These are phyloP conservation scores for Geococcyx californianus DNA, from an alignment of 2,113 vertebrate species.

Conservation along the genomic window DNA sequence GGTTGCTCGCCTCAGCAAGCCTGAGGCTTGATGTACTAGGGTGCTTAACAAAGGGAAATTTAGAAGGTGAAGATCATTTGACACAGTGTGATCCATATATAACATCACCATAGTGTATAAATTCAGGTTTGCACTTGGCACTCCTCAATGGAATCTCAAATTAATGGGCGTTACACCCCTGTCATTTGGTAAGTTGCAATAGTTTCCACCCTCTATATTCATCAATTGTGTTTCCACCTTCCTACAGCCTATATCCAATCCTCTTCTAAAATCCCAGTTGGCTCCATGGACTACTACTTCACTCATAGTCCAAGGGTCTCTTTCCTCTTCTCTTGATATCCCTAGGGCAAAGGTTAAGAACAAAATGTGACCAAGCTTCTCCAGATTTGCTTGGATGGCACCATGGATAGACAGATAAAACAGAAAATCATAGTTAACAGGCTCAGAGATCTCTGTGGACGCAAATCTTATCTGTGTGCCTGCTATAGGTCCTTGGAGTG, in stretches of 20 bases:
- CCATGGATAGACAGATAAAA: not conserved
- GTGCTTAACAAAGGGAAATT: not conserved
- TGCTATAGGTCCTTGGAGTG: not conserved
- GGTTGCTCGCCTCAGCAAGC: not conserved
- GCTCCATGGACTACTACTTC: not conserved
- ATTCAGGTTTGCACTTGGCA: not conserved
- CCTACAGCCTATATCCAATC: not conserved
- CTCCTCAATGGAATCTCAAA: not conserved
- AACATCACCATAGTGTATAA: not conserved
- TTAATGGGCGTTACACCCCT: not conserved
- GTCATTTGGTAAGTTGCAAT: not conserved
- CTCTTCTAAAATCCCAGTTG: not conserved
- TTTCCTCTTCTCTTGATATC: not conserved
- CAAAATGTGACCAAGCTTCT: not conserved
- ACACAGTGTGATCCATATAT: not conserved
- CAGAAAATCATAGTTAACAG: not conserved
- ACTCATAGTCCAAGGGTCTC: not conserved
- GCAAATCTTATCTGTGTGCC: not conserved
- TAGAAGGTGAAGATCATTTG: not conserved
- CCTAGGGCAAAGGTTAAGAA: not conserved
- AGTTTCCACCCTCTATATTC: not conserved
- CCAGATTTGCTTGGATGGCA: not conserved
- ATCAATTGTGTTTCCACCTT: not conserved
- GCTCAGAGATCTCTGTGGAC: too few species aligned
- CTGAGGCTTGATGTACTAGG: not conserved